Conservation (phyloP, 2,113 vertebrate genomes). For the Chiloscyllium plagiosum region DNA sequence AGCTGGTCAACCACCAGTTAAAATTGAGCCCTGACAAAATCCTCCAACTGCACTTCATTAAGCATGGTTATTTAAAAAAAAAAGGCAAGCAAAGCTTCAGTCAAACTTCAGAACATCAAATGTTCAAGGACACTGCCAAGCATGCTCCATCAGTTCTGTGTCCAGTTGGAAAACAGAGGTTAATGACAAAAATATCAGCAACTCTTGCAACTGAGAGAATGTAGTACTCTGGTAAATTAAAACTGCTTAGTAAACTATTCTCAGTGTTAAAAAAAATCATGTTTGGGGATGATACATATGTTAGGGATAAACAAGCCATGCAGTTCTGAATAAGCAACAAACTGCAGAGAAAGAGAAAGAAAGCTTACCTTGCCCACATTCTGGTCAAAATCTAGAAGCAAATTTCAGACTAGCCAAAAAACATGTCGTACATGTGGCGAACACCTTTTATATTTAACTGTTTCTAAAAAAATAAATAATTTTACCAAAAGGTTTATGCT, state of each 20-base stretch:
- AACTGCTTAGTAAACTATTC: not conserved
- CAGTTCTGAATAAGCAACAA: not conserved
- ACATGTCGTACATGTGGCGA: not conserved
- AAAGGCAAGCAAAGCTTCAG: not conserved
- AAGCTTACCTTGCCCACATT: not conserved
- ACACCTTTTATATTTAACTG: not conserved
- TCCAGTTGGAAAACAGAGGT: not conserved
- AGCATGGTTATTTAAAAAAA: not conserved
- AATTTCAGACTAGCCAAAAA: constrained; percentile 26
- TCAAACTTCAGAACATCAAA: not conserved
- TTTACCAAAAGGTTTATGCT: not conserved
- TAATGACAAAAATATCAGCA: not conserved
- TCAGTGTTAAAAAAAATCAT: not conserved
- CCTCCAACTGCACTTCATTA: not conserved
- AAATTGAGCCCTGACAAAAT: not conserved
- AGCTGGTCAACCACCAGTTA: not conserved
- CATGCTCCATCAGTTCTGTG: not conserved
- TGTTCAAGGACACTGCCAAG: not conserved
- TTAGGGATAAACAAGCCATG: not conserved
- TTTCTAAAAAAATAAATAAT: not conserved
- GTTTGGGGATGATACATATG: not conserved
- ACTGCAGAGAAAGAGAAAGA: too few relatives aligned
- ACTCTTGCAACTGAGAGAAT: not conserved
- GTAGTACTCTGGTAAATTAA: not conserved
- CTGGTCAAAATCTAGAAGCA: constrained; percentile 10